Evolutionary conservation across 2,797 vertebrate species (phyloP).

Genomic region (Orestias chungarensis): DNA sequence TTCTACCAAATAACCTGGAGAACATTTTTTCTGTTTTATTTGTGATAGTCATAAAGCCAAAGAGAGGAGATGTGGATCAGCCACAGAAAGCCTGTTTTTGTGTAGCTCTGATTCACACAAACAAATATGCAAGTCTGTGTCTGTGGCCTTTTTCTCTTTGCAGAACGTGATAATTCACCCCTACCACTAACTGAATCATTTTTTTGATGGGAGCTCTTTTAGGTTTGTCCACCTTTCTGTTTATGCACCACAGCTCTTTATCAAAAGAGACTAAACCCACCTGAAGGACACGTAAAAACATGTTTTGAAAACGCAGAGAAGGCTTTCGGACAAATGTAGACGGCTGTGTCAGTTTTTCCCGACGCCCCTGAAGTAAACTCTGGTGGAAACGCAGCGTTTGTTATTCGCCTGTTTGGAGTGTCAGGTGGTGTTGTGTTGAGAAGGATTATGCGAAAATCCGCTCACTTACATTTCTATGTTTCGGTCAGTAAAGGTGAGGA

Average conservation of each 20-base stretch:
- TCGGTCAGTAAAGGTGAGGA: constrained; percentile 6
- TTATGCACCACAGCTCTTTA: not conserved
- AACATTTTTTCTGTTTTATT: not conserved
- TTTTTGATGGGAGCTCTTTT: not conserved
- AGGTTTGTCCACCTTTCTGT: not conserved
- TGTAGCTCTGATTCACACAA: not conserved
- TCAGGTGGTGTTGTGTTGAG: constrained; percentile 37
- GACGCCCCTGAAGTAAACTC: not conserved
- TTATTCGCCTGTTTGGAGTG: constrained; percentile 21
- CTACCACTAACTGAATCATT: not conserved
- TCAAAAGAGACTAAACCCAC: constrained; percentile 3
- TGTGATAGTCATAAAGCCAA: not conserved
- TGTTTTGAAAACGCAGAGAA: not conserved
- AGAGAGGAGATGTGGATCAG: not conserved
- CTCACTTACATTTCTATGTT: constrained; percentile 9
- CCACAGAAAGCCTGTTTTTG: not conserved
- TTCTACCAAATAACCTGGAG: not conserved
- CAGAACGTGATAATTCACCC: not conserved
- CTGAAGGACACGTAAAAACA: constrained; percentile 4
- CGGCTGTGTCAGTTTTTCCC: not conserved
- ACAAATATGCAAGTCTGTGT: not conserved
- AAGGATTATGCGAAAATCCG: constrained; percentile 24
- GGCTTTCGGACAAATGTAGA: not conserved
- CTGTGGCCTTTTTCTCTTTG: not conserved
- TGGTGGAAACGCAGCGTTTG: constrained; percentile 21